Conservation (phyloP, 2,888 invertebrate species). For the Volucella bombylans region DNA sequence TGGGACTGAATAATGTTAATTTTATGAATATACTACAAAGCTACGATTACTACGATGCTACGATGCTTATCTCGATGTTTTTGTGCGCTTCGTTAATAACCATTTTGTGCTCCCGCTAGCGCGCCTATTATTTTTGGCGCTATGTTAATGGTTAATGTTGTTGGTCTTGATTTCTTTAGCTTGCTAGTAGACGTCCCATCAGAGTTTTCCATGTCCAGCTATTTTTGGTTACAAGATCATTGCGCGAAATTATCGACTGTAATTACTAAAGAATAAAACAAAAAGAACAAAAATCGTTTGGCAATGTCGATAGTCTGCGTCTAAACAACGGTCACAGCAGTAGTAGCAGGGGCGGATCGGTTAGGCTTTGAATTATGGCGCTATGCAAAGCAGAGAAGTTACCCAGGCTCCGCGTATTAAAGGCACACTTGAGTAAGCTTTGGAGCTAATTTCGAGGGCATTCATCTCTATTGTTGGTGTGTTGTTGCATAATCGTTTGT, state of each 20-base stretch:
- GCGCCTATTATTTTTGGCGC: slow-evolving; percentile 35
- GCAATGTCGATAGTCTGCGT: slow-evolving; percentile 34
- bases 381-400: slow-evolving; percentile 58
- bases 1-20: slow-evolving; percentile 70
- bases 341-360: slow-evolving; percentile 27
- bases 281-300: slow-evolving; percentile 16
- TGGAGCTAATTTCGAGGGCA: slow-evolving; percentile 69
- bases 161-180: slow-evolving; percentile 10
- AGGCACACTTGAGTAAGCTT: slow-evolving; percentile 70
- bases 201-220: slow-evolving; percentile 21
- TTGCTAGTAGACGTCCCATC: slow-evolving; percentile 32
- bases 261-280: slow-evolving; percentile 39
- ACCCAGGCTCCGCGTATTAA: slow-evolving; percentile 28
- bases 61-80: slow-evolving; percentile 65
- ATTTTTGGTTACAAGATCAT: slow-evolving; percentile 61
- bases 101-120: slow-evolving; percentile 55
- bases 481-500: slow-evolving; percentile 54
- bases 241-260: slow-evolving; percentile 67
- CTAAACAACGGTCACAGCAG: neutral
- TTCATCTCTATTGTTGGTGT: slow-evolving; percentile 62
- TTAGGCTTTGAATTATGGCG: slow-evolving; percentile 53
- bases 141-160: slow-evolving; percentile 22
- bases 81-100: slow-evolving; percentile 72
- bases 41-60: slow-evolving; percentile 60
- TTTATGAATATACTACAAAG: slow-evolving; percentile 68